A percentile compares a stretch with the other conserved stretches of the same genome.
phyloP scores from a whole-genome alignment of 2,113 vertebrate genomes.

The Phyllostomus discolor region DNA sequence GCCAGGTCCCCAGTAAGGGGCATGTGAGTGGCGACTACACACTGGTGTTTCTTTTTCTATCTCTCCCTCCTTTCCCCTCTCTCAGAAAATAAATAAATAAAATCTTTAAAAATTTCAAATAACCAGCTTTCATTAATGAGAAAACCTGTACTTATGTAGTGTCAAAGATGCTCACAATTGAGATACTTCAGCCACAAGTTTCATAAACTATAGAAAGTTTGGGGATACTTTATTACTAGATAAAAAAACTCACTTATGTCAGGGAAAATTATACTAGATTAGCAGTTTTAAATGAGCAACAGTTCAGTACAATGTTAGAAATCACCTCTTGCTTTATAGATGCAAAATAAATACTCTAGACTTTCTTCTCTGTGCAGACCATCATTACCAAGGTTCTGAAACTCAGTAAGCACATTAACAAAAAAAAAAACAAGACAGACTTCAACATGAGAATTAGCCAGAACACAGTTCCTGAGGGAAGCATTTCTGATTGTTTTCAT shows the following conservation, averaged over 20 bases:
- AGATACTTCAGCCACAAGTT: not conserved
- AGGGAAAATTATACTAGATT: not conserved
- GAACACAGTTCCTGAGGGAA: not conserved
- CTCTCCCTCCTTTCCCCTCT: no score
- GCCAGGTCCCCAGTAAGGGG: no score
- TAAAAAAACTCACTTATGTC: conserved; percentile 13
- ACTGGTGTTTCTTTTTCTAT: no score
- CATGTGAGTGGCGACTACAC: no score
- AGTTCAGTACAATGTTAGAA: not conserved
- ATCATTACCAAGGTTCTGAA: not conserved
- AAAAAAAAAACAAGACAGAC: not conserved
- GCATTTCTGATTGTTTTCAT: not conserved
- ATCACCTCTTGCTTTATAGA: not conserved
- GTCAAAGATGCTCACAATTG: not conserved
- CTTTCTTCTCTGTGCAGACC: not conserved
- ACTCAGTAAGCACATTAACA: not conserved
- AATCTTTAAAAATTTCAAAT: not conserved
- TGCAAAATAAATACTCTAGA: conserved; percentile 12
- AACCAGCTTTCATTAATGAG: not conserved
- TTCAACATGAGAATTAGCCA: not conserved
- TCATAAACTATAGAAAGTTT: not conserved
- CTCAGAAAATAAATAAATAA: no score
- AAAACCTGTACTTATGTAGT: conserved; percentile 8
- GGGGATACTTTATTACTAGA: not conserved
- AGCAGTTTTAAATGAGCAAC: not conserved